Evolutionary conservation across 2,888 invertebrate genomes (phyloP).

Genomic region (Chouioia cunea): DNA sequence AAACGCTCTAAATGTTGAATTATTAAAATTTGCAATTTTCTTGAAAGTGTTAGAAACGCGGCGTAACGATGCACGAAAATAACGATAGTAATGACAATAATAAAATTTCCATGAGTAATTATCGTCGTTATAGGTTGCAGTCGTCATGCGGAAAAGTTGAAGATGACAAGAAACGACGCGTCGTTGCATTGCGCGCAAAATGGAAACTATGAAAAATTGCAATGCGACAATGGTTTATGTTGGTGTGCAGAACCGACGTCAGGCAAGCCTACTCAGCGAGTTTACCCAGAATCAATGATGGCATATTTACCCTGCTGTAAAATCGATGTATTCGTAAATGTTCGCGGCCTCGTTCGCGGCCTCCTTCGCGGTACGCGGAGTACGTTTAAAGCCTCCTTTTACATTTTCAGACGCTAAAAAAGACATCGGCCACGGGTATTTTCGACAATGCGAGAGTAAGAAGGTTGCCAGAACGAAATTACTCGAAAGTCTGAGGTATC

Average conservation of each 20-base stretch:
- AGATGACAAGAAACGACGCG: conserved; percentile 68
- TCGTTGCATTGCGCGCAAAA: conserved; percentile 75
- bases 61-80: too few species aligned
- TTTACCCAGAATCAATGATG: conserved; percentile 73
- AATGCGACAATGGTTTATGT: conserved; percentile 77
- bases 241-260: conserved; percentile 77
- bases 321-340: too few species aligned
- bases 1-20: too few species aligned
- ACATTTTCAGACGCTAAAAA: conserved; percentile 67
- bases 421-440: conserved; percentile 72
- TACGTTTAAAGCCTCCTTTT: neutral
- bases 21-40: too few species aligned
- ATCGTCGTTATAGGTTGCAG: conserved; percentile 72
- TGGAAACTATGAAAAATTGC: conserved; percentile 78
- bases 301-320: conserved; percentile 76
- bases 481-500: conserved; percentile 71
- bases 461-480: conserved; percentile 71
- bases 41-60: too few species aligned
- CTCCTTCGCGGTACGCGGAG: too few species aligned
- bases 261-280: conserved; percentile 71
- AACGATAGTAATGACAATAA: too few species aligned
- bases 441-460: conserved; percentile 78
- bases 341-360: too few species aligned
- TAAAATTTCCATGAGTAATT: neutral
- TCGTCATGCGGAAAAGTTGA: conserved; percentile 72